phyloP scores from a whole-genome alignment of 2,888 invertebrate species.

The Andrena flavipes region DNA sequence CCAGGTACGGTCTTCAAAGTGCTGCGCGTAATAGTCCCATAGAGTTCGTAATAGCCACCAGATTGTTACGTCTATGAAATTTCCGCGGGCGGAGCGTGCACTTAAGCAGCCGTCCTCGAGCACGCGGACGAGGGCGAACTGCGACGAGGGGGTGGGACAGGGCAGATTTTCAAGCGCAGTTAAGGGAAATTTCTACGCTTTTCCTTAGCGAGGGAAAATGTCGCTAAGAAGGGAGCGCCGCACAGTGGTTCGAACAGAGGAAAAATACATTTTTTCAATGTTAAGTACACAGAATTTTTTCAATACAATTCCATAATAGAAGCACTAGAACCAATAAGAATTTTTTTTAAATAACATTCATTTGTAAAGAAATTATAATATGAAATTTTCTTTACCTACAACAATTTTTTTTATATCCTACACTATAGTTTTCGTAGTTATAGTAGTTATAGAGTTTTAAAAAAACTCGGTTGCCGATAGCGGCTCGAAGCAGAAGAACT shows the following conservation, averaged over 20 bases:
- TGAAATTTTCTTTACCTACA: too few relatives aligned
- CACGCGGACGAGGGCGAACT: constrained; percentile 23
- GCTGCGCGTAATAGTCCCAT: constrained; percentile 64
- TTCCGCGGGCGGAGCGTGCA: constrained; percentile 56
- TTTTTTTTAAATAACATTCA: too few relatives aligned
- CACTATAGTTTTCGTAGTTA: too few relatives aligned
- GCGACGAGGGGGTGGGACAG: neutral
- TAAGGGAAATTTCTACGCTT: constrained; percentile 20
- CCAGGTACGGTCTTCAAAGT: constrained; percentile 39
- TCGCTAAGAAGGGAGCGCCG: neutral
- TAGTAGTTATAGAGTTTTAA: too few relatives aligned
- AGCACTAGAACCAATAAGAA: too few relatives aligned
- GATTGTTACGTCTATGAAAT: constrained; percentile 67
- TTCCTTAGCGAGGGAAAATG: constrained; percentile 19
- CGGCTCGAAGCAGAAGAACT: neutral
- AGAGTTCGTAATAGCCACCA: constrained; percentile 65
- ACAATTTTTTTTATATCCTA: too few relatives aligned
- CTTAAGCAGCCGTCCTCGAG: constrained; percentile 56
- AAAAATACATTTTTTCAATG: too few relatives aligned
- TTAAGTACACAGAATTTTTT: too few relatives aligned
- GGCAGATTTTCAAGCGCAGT: constrained; percentile 44
- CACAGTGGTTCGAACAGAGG: too few relatives aligned
- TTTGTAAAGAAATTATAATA: too few relatives aligned
- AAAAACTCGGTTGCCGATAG: too few relatives aligned
- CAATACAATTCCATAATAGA: too few relatives aligned